Base-by-base conservation (phyloP, 2,888 invertebrate genomes). In the Phorcus lineatus region DNA sequence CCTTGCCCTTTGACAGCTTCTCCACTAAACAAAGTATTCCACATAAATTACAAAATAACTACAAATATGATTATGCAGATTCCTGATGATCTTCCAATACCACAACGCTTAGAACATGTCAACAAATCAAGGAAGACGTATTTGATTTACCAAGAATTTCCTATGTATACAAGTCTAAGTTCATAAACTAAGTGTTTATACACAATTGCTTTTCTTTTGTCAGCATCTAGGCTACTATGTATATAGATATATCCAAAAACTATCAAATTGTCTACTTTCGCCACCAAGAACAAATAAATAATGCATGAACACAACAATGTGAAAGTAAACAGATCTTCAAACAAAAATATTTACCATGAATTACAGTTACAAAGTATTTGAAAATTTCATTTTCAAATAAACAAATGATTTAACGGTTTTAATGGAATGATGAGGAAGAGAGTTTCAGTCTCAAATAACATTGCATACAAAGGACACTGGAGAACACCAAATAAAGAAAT, bases 81-180 rank as follows among this genome's bases (percentile, higher is more conserved):
- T 76, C 76, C 76, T 76, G 76, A 76, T 52, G 52, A 52, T 19
- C 17, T 17, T 55, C 31, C 28, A 40, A 17, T 36, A 76, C 76
- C 76, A 76, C 76, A 76, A 76, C 76, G 76, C 76, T 76, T 54
- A 24, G 55, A 76, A 76, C 76, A 76, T 76, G 28, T 52, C 47
- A 55, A 53, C 31, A 76, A 76, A 54, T 55, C 24, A 54, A 76
- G 76, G 76, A 76, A 76, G 76, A 76, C 76, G 55, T 76, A 28
- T 76, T 76, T 53, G 70, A 70, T 70, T 70, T 40, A 70, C 40
- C 24, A 40, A 70, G 28, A 62, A 28, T 24, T 24, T 62, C 62
- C 62, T 62, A 62, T n/a, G n/a, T n/a, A n/a, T 62, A 62, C 24
- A 62, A 62, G 62, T 62, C 62, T 62, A 28, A n/a, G 13, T 62